A percentile compares a stretch with the other conserved stretches of the same genome.
Conservation (phyloP, 2,888 invertebrate species). For the Ctena decussata region DNA sequence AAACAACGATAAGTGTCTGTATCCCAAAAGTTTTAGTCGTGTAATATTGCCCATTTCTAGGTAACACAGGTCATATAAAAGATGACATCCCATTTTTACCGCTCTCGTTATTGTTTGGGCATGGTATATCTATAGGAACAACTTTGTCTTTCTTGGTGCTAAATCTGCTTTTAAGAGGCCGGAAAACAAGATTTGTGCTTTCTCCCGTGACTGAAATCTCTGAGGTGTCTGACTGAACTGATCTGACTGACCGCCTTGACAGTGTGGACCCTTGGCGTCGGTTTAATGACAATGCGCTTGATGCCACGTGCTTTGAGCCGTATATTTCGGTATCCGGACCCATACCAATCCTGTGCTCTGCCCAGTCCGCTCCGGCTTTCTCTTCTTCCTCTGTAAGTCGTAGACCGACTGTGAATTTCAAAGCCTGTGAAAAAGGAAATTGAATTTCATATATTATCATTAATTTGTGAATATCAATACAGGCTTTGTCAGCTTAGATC, state of each 20-base stretch:
- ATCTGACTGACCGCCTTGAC: background rate
- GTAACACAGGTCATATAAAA: no score
- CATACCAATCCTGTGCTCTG: slow-evolving; percentile 90
- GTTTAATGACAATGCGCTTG: background rate
- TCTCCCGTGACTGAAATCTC: background rate
- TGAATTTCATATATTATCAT: no score
- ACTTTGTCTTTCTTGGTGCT: background rate
- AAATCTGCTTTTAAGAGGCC: background rate
- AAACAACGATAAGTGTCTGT: no score
- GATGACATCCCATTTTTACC: no score
- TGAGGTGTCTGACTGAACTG: background rate
- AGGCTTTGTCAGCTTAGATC: no score
- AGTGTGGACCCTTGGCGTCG: background rate
- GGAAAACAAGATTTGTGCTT: background rate
- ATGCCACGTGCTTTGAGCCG: background rate
- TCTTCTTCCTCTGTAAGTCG: slow-evolving; percentile 93
- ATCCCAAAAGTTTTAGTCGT: no score
- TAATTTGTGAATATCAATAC: no score
- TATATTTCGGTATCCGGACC: background rate
- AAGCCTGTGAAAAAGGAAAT: slow-evolving; percentile 88
- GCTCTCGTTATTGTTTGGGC: background rate
- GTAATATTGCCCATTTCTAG: no score
- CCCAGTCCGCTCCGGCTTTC: slow-evolving; percentile 96
- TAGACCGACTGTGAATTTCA: slow-evolving; percentile 87
- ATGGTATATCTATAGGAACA: background rate